A percentile compares a stretch with the other conserved stretches of the same genome.
phyloP scores from a whole-genome alignment of 2,797 vertebrate genomes.

The Gila robusta region DNA sequence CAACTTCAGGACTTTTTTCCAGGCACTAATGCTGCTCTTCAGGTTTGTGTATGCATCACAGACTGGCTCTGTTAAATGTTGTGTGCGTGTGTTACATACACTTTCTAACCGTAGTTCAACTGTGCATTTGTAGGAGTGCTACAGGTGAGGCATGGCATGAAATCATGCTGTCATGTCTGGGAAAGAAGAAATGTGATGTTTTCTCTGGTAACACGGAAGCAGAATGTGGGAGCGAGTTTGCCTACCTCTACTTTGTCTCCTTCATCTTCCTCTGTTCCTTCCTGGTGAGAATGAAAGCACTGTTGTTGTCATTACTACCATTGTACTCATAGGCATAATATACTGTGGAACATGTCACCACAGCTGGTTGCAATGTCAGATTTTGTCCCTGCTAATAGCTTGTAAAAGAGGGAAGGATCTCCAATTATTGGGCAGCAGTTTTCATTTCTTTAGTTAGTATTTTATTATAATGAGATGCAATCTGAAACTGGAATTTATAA shows the following conservation, averaged over 20 bases:
- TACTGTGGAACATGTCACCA: not conserved
- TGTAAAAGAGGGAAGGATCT: not conserved
- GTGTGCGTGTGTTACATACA: conserved; percentile 9
- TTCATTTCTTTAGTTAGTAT: not conserved
- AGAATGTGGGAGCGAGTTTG: conserved; percentile 93
- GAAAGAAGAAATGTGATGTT: conserved; percentile 85
- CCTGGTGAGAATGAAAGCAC: conserved; percentile 82
- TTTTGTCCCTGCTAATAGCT: not conserved
- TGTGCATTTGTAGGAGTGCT: conserved; percentile 83
- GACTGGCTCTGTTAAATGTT: not conserved
- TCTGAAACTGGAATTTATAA: not conserved
- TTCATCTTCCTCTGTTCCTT: conserved; percentile 99
- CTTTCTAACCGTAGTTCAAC: not conserved
- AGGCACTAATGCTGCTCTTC: conserved; percentile 95
- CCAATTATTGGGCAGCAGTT: not conserved
- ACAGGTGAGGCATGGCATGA: conserved; percentile 96
- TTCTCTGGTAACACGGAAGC: conserved; percentile 83
- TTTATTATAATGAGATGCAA: not conserved
- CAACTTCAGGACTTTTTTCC: conserved; percentile 95
- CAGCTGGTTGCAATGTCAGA: not conserved
- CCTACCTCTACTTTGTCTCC: conserved; percentile 98
- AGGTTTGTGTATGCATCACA: conserved; percentile 76
- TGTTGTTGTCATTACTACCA: not conserved
- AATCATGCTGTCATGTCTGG: conserved; percentile 94
- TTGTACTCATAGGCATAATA: not conserved